These are phyloP conservation scores for Fopius arisanus DNA, from an alignment of 1,140 invertebrate species.

Conservation along the genomic window DNA sequence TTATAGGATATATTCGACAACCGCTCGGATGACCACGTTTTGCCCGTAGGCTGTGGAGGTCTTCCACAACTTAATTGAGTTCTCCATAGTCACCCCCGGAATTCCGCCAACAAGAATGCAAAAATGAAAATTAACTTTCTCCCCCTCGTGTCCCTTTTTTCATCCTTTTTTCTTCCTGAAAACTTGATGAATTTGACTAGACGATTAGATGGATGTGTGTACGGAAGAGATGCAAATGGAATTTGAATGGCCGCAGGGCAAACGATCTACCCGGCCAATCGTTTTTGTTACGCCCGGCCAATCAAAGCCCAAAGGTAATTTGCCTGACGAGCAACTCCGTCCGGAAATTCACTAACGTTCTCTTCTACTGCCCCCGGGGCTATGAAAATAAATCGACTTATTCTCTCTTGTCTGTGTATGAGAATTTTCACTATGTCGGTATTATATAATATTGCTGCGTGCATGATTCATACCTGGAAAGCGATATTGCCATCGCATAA, in stretches of 20 bases:
- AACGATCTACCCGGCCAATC: constrained; percentile 1
- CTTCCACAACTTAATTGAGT: background rate
- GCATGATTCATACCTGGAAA: too few species aligned
- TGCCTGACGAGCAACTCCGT: constrained; percentile 7
- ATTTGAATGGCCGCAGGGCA: constrained; percentile 10
- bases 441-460: too few species aligned
- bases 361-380: background rate
- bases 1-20: background rate
- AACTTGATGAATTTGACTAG: background rate
- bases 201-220: constrained; percentile 8
- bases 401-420: background rate
- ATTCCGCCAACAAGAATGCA: background rate
- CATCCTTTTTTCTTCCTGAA: background rate
- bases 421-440: background rate
- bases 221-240: constrained; percentile 11
- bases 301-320: constrained; percentile 6
- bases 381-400: constrained; percentile 1
- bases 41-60: background rate
- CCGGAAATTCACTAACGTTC: constrained; percentile 10
- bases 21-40: background rate
- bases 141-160: background rate
- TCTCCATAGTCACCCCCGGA: background rate
- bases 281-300: constrained; percentile 10
- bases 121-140: background rate
- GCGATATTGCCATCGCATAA: too few species aligned